A percentile compares a stretch with the other conserved stretches of the same genome.
phyloP scores from a whole-genome alignment of 2,797 vertebrate species.

The Danio kyathit region DNA sequence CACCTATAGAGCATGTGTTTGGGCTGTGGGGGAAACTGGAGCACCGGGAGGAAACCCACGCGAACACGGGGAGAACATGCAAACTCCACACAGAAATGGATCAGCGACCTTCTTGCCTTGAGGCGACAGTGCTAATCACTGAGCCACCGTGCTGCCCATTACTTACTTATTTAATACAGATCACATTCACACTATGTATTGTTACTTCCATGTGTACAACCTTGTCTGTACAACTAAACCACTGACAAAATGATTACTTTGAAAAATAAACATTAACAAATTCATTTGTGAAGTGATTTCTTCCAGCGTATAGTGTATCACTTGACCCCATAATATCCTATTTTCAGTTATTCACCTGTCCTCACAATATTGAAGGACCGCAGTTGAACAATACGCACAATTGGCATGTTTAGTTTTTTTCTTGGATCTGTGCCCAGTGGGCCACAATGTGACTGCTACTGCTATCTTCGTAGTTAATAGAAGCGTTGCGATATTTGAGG shows the following conservation, averaged over 20 bases:
- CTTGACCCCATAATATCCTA: constrained; percentile 28
- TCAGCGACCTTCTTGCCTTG: no score
- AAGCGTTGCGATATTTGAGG: constrained; percentile 49
- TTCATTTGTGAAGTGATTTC: background rate
- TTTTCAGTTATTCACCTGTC: constrained; percentile 39
- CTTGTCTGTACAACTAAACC: background rate
- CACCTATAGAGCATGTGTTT: no score
- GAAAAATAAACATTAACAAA: constrained; percentile 10
- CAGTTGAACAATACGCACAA: constrained; percentile 32
- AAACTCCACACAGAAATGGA: no score
- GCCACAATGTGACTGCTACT: constrained; percentile 40
- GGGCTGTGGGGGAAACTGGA: no score
- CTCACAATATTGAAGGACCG: constrained; percentile 10
- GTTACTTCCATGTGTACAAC: no score
- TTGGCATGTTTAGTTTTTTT: constrained; percentile 37
- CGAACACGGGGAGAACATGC: no score
- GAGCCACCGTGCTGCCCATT: no score
- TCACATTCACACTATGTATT: no score
- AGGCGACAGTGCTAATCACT: no score
- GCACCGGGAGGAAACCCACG: no score
- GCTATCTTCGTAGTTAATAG: constrained; percentile 42
- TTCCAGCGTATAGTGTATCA: background rate
- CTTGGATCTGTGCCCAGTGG: constrained; percentile 44
- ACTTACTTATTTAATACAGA: no score
- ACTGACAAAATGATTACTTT: background rate